Evolutionary conservation across 1,140 invertebrate genomes (phyloP), one percentile per base, ranked within the genome.

Genomic region (Pseudomyrmex gracilis): DNA sequence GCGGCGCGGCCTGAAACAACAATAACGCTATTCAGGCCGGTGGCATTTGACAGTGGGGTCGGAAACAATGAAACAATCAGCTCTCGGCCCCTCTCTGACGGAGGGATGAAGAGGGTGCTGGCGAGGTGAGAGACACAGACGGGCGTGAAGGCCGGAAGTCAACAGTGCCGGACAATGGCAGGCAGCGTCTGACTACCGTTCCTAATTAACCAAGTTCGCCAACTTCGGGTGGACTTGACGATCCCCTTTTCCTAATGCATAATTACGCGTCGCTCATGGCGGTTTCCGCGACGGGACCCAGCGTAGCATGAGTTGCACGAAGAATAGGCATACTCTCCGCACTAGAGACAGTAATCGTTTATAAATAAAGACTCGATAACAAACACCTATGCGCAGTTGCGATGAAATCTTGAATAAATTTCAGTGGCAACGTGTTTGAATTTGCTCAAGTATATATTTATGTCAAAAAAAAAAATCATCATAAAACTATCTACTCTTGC

Each of bases 61-160:
- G 93, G 92, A 93, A 94, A 93, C 93, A 94, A 94, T 94, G 93
- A 93, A 93, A 93, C 93, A 94, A 94, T 94, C 93, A 93, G 91
- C 89, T 87, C 87, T 82, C 83, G 86, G 86, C 88, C 70, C 85
- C 87, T 89, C 84, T 9, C 10, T 17, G 24, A 12, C 0, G 24
- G 4, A 17, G 13, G 49, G 17, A n/a, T 3, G 20, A 58, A 22
- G 47, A 51, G 24, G 45, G n/a, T 8, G 45, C 1, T 4, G 76
- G 34, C 63, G 47, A 45, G 17, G 64, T 70, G 66, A 34, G 77
- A 12, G 63, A 80, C 63, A 71, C 43, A 80, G 64, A 67, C 53
- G 84, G 60, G 60, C 82, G 74, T 82, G 82, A 71, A 85, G 70
- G 82, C 91, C 92, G 93, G 93, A 93, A 93, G 92, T 93, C 91